phyloP scores from a whole-genome alignment of 2,113 vertebrate genomes.

The Microcebus ravelobensis region DNA sequence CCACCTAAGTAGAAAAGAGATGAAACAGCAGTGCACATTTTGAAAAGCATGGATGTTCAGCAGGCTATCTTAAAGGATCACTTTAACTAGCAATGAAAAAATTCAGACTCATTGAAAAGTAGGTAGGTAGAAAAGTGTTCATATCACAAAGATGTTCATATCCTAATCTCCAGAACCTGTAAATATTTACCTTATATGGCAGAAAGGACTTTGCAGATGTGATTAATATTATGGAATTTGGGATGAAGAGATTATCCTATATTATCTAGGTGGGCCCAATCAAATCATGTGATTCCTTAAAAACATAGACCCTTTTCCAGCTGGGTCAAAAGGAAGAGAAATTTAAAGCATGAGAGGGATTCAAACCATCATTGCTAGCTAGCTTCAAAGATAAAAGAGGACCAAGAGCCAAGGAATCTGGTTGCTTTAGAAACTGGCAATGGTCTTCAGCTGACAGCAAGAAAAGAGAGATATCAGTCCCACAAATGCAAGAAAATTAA shows the following conservation, averaged over 20 bases:
- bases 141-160: neutral
- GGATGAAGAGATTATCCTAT: neutral
- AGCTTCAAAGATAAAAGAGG: neutral
- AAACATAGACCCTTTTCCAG: neutral
- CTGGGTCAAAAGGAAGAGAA: neutral
- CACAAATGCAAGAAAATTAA: constrained; percentile 16
- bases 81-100: constrained; percentile 29
- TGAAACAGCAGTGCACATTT: neutral
- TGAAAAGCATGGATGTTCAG: neutral
- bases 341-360: neutral
- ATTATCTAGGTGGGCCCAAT: neutral
- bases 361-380: neutral
- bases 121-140: neutral
- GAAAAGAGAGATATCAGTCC: neutral
- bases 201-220: constrained; percentile 23
- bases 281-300: neutral
- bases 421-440: neutral
- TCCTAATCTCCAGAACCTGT: neutral
- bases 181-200: neutral
- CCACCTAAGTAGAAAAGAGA: neutral
- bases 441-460: neutral
- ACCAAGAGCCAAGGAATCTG: neutral
- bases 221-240: constrained; percentile 31
- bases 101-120: constrained; percentile 8
- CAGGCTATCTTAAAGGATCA: constrained; percentile 9